Conservation (phyloP, 2,888 invertebrate species). For the Campopleginae sp. region DNA sequence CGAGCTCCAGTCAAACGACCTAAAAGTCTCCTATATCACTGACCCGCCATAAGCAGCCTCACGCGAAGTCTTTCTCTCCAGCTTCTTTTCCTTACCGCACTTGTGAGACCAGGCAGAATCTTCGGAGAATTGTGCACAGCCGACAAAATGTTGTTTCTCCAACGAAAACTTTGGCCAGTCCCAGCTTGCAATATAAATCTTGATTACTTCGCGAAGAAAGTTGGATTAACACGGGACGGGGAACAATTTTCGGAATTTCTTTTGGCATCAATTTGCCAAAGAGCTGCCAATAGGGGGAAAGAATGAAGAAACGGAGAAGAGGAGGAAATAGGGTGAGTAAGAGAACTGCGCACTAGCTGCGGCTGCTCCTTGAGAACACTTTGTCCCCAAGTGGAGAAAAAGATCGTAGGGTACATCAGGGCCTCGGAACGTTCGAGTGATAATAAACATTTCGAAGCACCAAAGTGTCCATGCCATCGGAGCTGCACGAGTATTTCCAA, state of each 20-base stretch:
- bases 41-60: slow-evolving; percentile 44
- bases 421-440: slow-evolving; percentile 1
- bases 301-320: not conserved
- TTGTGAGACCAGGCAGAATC: slow-evolving; percentile 24
- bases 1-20: slow-evolving; percentile 42
- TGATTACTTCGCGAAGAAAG: slow-evolving; percentile 51
- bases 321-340: not conserved
- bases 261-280: slow-evolving; percentile 31
- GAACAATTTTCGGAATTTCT: slow-evolving; percentile 26
- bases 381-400: slow-evolving; percentile 7
- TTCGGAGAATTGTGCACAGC: slow-evolving; percentile 45
- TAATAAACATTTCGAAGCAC: slow-evolving; percentile 15
- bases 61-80: slow-evolving; percentile 11
- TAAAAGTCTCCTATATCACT: slow-evolving; percentile 32
- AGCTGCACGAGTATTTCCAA: not conserved
- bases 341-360: slow-evolving; percentile 8
- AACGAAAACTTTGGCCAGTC: slow-evolving; percentile 38
- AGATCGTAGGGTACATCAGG: not conserved
- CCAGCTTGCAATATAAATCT: slow-evolving; percentile 59
- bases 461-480: not conserved
- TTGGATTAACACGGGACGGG: slow-evolving; percentile 36
- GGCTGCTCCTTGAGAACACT: slow-evolving; percentile 12
- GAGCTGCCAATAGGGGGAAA: slow-evolving; percentile 14
- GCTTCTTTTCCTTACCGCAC: not conserved
- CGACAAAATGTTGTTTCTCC: slow-evolving; percentile 52